Conservation (phyloP, 2,113 vertebrate species). For the Xyliphius kryptos region DNA sequence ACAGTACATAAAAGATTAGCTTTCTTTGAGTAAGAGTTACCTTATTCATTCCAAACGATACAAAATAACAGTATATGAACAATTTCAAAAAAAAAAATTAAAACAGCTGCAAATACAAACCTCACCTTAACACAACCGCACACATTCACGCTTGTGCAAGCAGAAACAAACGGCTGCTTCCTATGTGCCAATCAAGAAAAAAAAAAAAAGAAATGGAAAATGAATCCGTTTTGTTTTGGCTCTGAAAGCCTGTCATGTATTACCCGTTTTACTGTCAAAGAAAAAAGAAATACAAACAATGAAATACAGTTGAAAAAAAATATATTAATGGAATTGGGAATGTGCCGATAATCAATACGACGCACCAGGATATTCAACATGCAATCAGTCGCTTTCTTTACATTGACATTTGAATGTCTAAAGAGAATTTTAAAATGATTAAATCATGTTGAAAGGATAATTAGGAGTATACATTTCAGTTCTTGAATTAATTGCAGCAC, state of each 20-base stretch:
- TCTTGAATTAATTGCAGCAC: too few species aligned
- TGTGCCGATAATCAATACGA: slow-evolving; percentile 39
- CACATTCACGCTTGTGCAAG: slow-evolving; percentile 13
- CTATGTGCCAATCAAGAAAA: slow-evolving; percentile 37
- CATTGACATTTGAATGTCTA: too few species aligned
- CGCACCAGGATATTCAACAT: slow-evolving; percentile 57
- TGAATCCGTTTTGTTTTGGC: slow-evolving; percentile 53
- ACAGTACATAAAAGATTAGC: slow-evolving; percentile 32
- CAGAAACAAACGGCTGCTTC: slow-evolving; percentile 3
- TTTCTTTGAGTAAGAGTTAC: slow-evolving; percentile 31
- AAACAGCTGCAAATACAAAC: slow-evolving; percentile 23
- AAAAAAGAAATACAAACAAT: slow-evolving; percentile 48
- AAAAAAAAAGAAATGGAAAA: slow-evolving; percentile 49
- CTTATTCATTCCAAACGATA: slow-evolving; percentile 4
- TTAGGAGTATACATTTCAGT: too few species aligned
- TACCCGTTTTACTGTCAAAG: slow-evolving; percentile 68
- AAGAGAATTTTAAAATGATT: too few species aligned
- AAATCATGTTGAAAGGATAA: too few species aligned
- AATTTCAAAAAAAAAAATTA: slow-evolving; percentile 27
- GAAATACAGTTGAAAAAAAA: slow-evolving; percentile 11
- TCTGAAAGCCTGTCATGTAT: slow-evolving; percentile 65
- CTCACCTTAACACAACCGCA: slow-evolving; percentile 39
- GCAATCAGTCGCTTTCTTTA: too few species aligned
- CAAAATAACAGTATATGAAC: neutral
- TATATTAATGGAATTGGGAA: too few species aligned